Conservation (phyloP, 2,888 invertebrate genomes). For the Hermodice carunculata region DNA sequence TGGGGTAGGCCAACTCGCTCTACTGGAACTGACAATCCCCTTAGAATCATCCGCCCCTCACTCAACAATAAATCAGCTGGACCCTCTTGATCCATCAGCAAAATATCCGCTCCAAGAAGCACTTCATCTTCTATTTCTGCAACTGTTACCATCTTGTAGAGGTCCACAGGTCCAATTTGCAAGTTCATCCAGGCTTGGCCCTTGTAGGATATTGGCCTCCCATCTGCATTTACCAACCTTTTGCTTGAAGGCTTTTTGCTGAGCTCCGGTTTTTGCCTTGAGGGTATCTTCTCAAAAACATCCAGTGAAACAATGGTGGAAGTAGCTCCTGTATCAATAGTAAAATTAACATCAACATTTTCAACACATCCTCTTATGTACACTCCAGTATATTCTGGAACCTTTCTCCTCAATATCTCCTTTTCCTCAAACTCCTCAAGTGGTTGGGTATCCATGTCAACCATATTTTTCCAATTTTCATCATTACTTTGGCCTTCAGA, state of each 20-base stretch:
- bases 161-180: not conserved
- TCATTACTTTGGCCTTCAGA: no score
- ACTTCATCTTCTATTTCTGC: not conserved
- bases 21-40: not conserved
- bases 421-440: no score
- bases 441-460: no score
- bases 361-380: not conserved
- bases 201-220: not conserved
- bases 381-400: not conserved
- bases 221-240: not conserved
- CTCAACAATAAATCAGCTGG: slow-evolving; percentile 1
- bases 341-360: not conserved
- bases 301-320: no score
- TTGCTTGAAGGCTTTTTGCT: no score
- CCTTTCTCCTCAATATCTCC: not conserved
- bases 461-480: no score
- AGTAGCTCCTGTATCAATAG: no score
- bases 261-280: no score
- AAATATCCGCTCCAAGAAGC: not conserved
- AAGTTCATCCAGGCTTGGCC: not conserved
- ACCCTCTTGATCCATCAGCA: not conserved
- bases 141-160: not conserved
- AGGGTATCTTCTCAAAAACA: not conserved
- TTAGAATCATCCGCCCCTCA: not conserved
- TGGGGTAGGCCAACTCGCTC: not conserved